These are phyloP conservation scores for Magallana angulata DNA, from an alignment of 1,140 invertebrate genomes.

Conservation along the genomic window DNA sequence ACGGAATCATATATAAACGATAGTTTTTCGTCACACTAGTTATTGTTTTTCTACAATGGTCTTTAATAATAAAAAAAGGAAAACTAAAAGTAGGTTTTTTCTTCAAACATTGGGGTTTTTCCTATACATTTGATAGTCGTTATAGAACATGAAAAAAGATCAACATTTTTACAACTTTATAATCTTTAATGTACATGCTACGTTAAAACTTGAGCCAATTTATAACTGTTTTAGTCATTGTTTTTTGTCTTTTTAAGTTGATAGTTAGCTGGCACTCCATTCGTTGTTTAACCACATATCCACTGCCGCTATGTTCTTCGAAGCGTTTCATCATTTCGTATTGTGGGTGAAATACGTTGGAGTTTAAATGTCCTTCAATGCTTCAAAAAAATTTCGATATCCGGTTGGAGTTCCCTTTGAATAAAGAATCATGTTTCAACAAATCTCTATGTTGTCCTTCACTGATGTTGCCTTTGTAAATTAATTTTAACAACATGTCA, in stretches of 20 bases:
- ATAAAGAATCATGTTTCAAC: neutral
- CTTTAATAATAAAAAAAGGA: no score
- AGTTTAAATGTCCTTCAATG: conserved; percentile 1
- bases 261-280: neutral
- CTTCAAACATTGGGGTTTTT: no score
- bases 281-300: neutral
- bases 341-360: neutral
- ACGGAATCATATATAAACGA: no score
- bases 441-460: conserved; percentile 7
- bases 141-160: no score
- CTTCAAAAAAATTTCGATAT: conserved; percentile 18
- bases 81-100: no score
- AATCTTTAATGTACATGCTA: neutral
- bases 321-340: neutral
- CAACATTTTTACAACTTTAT: no score
- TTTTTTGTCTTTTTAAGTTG: neutral
- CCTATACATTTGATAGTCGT: no score
- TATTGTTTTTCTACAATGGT: no score
- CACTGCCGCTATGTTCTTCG: neutral
- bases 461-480: conserved; percentile 14
- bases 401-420: neutral
- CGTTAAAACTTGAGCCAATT: conserved; percentile 34
- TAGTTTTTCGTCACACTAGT: no score
- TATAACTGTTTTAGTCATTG: neutral
- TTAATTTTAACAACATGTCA: neutral